Evolutionary conservation across 2,113 vertebrate genomes (phyloP).

Genomic region (Gasterosteus aculeatus): DNA sequence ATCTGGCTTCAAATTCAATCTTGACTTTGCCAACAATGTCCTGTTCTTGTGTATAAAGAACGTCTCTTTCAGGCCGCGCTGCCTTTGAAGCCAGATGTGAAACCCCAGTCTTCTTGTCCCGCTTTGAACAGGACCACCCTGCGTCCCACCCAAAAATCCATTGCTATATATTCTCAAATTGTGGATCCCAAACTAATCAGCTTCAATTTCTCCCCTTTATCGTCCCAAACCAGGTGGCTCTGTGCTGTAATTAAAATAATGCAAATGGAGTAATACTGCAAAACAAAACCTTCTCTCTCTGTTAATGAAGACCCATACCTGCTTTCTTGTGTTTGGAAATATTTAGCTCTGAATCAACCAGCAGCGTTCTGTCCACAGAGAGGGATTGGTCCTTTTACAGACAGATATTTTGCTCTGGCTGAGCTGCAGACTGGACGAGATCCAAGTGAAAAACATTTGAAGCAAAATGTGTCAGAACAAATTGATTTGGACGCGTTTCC

Average conservation of each 20-base stretch:
- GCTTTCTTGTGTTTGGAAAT: slow-evolving; percentile 57
- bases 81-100: slow-evolving; percentile 50
- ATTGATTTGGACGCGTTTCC: background rate
- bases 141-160: slow-evolving; percentile 48
- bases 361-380: slow-evolving; percentile 9
- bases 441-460: slow-evolving; percentile 22
- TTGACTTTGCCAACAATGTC: slow-evolving; percentile 21
- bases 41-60: slow-evolving; percentile 19
- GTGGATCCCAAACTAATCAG: slow-evolving; percentile 48
- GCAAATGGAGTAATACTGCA: slow-evolving; percentile 76
- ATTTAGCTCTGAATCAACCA: slow-evolving; percentile 53
- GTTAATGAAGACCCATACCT: slow-evolving; percentile 59
- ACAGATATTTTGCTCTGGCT: slow-evolving; percentile 30
- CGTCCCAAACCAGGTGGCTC: slow-evolving; percentile 70
- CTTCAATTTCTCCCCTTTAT: slow-evolving; percentile 65
- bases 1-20: slow-evolving; percentile 20
- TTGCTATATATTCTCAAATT: slow-evolving; percentile 52
- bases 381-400: slow-evolving; percentile 40
- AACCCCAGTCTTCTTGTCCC: slow-evolving; percentile 21
- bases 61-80: slow-evolving; percentile 1
- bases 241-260: slow-evolving; percentile 79
- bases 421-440: slow-evolving; percentile 52
- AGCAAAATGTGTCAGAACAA: background rate
- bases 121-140: slow-evolving; percentile 41
- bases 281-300: slow-evolving; percentile 65